Evolutionary conservation across 2,888 invertebrate genomes (phyloP), one percentile per base, ranked within the genome.

Genomic region (Cephus spinipes): DNA sequence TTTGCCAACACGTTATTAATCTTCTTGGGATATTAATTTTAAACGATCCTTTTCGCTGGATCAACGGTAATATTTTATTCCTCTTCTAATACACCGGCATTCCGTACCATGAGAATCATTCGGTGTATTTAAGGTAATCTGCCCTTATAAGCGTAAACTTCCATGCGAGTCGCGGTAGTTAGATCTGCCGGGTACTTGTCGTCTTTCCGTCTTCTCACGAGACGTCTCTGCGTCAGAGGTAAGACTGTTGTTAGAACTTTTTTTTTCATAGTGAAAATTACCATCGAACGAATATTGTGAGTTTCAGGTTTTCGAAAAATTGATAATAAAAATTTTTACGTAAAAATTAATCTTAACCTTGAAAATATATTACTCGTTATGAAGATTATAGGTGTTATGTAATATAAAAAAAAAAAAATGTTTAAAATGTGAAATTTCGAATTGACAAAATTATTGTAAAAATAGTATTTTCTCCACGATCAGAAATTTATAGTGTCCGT

Each of bases 111-210:
- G 78, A 75, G 75, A 68, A 71, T 73, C 55, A 73, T 71, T 74
- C 69, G 68, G 68, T 75, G 73, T 78, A 76, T 78, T 78, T 78
- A 78, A 78, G 78, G 76, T 75, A 78, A 78, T 78, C 78, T 75
- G 78, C 75, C 78, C 78, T 78, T 78, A 78, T 78, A 78, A 78
- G 78, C 78, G 78, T 78, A 78, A 78, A 74, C 78, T 78, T 75
- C 78, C 75, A 78, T 78, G 71, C 71, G 71, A 71, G 69, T 74
- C 75, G 69, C 75, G 76, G 78, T 78, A 78, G 78, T 78, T 78
- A 78, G 78, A 75, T 78, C 76, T 34, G 68, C 9, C 12, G 78
- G 76, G 34, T 78, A 75, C 73, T 78, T 75, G 78, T 71, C 77
- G 77, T 77, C 75, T 35, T 76, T 73, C 75, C 73, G 78, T 78